Evolutionary conservation across 2,113 vertebrate species (phyloP), one percentile per base, ranked within the genome.

Genomic region (Oncorhynchus clarkii): DNA sequence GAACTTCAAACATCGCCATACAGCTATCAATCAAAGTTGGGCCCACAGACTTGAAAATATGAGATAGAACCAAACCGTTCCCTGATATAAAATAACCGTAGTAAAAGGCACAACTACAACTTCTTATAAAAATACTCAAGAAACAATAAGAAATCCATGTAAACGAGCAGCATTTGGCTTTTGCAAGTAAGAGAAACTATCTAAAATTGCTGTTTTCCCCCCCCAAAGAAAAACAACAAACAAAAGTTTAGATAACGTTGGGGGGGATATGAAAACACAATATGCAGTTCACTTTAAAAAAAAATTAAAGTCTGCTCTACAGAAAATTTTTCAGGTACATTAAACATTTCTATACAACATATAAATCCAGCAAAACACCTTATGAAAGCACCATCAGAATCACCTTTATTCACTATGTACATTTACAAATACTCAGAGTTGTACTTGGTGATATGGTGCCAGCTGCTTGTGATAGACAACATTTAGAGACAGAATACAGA

Each of bases 31-130:
- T 89, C 83, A 87, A 80, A 88, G 81, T 65, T 86, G 85, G 86
- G 80, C 80, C 24, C 0, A 78, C 13, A 82, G 77, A 86, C 67
- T 79, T 84, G 71, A 82, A 45, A 78, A 80, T 87, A 84, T 90
- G 84, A 78, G 39, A 78, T 84, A 84, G 88, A 91, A 90, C 89
- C 90, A 88, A 92, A 88, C 88, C 84, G 80, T 84, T 91, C 87
- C 88, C 89, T 88, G 85, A 91, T 90, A 45, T 45, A 45, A 45
- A 45, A 45, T 45, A 11, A 90, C 87, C 87, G 91, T 88, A 82
- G 87, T 91, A 89, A 89, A 87, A 91, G 91, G 88, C 77, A 92
- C 85, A 85, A 83, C 80, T 72, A 86, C 78, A 89, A 88, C 87
- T 93, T 92, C 91, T 92, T 92, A 93, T 89, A 89, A 75, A 57